phyloP scores from a whole-genome alignment of 2,888 invertebrate species.

The Amiota mariae region DNA sequence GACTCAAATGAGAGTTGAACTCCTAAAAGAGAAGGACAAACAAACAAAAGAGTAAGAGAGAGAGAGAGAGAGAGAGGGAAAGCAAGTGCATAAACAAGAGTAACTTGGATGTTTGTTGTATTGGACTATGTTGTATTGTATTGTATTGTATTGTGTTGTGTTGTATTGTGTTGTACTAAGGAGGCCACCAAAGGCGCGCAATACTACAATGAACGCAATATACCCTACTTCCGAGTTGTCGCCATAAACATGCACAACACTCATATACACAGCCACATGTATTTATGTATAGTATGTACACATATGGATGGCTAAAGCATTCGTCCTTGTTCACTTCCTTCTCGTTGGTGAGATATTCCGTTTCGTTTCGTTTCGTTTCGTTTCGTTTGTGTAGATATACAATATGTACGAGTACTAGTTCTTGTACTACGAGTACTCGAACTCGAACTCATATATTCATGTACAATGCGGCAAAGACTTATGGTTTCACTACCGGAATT shows the following conservation, averaged over 20 bases:
- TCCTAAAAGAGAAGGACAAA: too few relatives aligned
- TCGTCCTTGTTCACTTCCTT: constrained; percentile 15
- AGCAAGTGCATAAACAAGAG: too few relatives aligned
- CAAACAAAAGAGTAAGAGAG: too few relatives aligned
- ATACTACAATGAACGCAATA: not conserved
- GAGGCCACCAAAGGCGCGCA: too few relatives aligned
- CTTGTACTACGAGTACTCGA: too few relatives aligned
- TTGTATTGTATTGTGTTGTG: too few relatives aligned
- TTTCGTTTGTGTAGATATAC: constrained; percentile 30
- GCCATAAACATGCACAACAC: constrained; percentile 19
- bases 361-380: constrained; percentile 19
- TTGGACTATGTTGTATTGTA: too few relatives aligned
- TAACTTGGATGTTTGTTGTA: too few relatives aligned
- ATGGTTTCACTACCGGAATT: constrained; percentile 67
- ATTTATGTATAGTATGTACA: constrained; percentile 9
- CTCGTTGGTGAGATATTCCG: not conserved
- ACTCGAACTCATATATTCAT: constrained; percentile 22
- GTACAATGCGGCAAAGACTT: constrained; percentile 66
- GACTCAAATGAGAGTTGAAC: too few relatives aligned
- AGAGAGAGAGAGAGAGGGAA: too few relatives aligned
- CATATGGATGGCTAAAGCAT: constrained; percentile 21
- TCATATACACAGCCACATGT: not conserved
- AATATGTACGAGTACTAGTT: not conserved
- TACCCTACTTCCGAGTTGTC: not conserved
- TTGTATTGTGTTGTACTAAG: too few relatives aligned